Base-by-base conservation (phyloP, 2,888 invertebrate genomes). In the Chrysotoxum bicinctum region DNA sequence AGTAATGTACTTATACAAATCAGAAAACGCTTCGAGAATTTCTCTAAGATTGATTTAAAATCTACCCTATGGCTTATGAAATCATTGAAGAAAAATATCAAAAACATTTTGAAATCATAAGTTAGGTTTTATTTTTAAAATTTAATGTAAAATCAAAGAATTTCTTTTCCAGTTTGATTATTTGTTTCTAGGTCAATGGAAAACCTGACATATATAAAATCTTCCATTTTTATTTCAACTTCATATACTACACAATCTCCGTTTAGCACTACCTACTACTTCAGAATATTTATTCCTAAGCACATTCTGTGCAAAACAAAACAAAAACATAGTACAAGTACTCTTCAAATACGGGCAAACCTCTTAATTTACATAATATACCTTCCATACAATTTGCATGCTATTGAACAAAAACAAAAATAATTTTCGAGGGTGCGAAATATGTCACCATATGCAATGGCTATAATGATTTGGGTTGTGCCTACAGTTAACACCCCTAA, bases 381-480 rank as follows among this genome's bases (percentile, higher is more conserved):
- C n/a, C n/a, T 50, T 32, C 19, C 64, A 32, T 32, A 30, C 6
- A 62, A 45, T 77, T 82, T 77, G 73, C 68, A 82, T 82, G 12
- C 26, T 16, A 62, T 26, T 62, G 40, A 40, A 16, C 9, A 43
- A 16, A 40, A 62, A 43, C 35, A 26, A 70, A 35, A 58, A 35
- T 3, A 21, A 16, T 35, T 23, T 60, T 37, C 56, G 30, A 60
- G 82, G 78, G 78, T 83, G 73, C 48, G 56, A 78, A 83, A 82
- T 77, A 77, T 82, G 48, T 66, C 72, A 82, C 77, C 78, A 83
- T 83, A 54, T 78, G 82, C 73, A 83, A 78, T 43, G 64, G 48
- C 69, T 56, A 79, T 74, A 83, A 83, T 83, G 74, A 78, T 74
- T 69, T 83, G 83, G 83, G 83, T 78, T 74, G 83, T 73, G 79